Evolutionary conservation across 2,113 vertebrate genomes (phyloP).

Genomic region (Coracopsis vasa): DNA sequence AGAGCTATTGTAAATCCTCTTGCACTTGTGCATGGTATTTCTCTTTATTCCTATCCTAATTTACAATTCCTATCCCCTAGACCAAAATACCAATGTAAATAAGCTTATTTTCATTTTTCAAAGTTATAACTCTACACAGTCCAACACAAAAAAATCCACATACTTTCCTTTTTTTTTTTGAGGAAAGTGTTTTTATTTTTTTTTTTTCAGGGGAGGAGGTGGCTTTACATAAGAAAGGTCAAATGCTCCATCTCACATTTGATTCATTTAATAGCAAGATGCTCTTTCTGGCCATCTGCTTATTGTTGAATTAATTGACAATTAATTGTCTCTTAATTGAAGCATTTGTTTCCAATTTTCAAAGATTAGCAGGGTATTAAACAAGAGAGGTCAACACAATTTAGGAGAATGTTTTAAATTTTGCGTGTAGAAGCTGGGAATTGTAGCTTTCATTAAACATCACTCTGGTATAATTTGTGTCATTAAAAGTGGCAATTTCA

Average conservation of each 20-base stretch:
- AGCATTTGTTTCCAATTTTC: constrained; percentile 62
- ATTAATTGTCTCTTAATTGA: constrained; percentile 72
- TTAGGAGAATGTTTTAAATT: constrained; percentile 59
- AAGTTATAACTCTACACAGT: constrained; percentile 20
- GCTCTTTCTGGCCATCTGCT: constrained; percentile 67
- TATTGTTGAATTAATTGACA: constrained; percentile 71
- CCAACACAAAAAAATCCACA: background rate
- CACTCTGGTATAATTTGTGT: constrained; percentile 65
- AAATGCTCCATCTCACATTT: constrained; percentile 39
- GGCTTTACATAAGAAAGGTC: constrained; percentile 17
- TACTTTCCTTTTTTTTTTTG: rapidly evolving
- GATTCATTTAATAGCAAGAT: constrained; percentile 62
- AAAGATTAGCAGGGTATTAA: constrained; percentile 68
- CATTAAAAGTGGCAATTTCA: constrained; percentile 72
- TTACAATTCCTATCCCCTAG: constrained; percentile 41
- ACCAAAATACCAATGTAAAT: constrained; percentile 58
- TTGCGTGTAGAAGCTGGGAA: constrained; percentile 57
- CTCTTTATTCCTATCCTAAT: constrained; percentile 18
- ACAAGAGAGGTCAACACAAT: constrained; percentile 61
- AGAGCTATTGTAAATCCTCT: constrained; percentile 58
- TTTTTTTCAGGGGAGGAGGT: background rate
- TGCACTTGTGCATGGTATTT: background rate
- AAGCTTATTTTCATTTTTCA: constrained; percentile 65
- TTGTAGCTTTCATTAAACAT: constrained; percentile 69
- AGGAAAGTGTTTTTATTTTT: background rate